Evolutionary conservation across 2,113 vertebrate genomes (phyloP).

Genomic region (Benitochromis conjunctus): DNA sequence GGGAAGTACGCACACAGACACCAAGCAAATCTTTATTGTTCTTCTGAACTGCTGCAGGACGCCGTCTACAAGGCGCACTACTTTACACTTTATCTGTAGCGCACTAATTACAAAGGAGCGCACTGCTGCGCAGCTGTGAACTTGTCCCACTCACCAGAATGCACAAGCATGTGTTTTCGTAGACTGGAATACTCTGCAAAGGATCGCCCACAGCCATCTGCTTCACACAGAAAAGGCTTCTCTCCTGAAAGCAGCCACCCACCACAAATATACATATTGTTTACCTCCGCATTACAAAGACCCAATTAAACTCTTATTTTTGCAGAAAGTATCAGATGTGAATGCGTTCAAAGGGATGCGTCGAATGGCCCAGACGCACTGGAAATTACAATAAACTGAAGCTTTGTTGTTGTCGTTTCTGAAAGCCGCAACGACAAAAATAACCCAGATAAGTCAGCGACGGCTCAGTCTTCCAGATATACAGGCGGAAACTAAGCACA

Average conservation of each 20-base stretch:
- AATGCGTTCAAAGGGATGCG: background rate
- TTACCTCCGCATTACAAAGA: background rate
- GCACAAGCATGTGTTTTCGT: constrained; percentile 96
- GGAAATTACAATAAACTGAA: background rate
- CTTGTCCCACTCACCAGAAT: constrained; percentile 82
- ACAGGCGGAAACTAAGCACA: background rate
- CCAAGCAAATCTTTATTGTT: background rate
- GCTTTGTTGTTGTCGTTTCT: background rate
- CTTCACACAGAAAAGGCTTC: constrained; percentile 94
- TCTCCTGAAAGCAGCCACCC: constrained; percentile 77
- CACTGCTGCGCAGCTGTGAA: background rate
- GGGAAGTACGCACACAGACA: background rate
- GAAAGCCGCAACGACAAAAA: background rate
- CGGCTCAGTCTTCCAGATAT: background rate
- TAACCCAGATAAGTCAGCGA: background rate
- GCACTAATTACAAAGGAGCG: background rate
- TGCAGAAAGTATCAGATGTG: background rate
- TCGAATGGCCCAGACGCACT: background rate
- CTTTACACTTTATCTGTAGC: background rate
- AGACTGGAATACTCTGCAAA: constrained; percentile 98
- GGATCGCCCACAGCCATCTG: constrained; percentile 92
- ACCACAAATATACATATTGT: background rate
- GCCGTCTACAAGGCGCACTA: background rate
- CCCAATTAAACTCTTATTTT: background rate
- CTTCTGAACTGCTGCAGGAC: background rate